Conservation (phyloP, 2,888 invertebrate species). For the Endomychus coccineus region DNA sequence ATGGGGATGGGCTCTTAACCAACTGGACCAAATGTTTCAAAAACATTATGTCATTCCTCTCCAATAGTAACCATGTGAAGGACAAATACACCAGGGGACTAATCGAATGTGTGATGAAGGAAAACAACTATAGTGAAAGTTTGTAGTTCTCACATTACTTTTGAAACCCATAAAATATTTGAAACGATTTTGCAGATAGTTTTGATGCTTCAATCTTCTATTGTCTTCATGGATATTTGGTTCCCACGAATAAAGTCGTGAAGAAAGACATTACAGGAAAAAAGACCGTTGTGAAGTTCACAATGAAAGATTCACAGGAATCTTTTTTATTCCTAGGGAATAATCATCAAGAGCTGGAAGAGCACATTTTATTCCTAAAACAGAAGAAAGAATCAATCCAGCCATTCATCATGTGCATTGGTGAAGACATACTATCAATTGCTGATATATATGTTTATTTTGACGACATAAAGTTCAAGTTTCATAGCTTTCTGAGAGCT, state of each 20-base stretch:
- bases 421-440: background rate
- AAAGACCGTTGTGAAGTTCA: background rate
- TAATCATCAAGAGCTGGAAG: background rate
- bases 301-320: constrained; percentile 1
- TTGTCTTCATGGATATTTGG: background rate
- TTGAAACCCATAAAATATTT: no score
- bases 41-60: background rate
- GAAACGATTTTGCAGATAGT: background rate
- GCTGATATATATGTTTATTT: constrained; percentile 1
- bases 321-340: constrained; percentile 2
- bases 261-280: background rate
- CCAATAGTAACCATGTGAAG: background rate
- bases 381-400: background rate
- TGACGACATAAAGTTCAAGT: background rate
- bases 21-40: background rate
- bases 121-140: no score
- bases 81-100: no score
- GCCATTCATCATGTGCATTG: background rate
- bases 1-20: background rate
- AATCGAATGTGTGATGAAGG: no score
- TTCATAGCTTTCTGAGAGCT: background rate
- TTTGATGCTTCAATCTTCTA: constrained; percentile 1
- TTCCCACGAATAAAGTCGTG: background rate
- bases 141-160: no score
- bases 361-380: constrained; percentile 1